Base-by-base conservation (phyloP, 2,888 invertebrate genomes). In the Nesidiocoris tenuis region DNA sequence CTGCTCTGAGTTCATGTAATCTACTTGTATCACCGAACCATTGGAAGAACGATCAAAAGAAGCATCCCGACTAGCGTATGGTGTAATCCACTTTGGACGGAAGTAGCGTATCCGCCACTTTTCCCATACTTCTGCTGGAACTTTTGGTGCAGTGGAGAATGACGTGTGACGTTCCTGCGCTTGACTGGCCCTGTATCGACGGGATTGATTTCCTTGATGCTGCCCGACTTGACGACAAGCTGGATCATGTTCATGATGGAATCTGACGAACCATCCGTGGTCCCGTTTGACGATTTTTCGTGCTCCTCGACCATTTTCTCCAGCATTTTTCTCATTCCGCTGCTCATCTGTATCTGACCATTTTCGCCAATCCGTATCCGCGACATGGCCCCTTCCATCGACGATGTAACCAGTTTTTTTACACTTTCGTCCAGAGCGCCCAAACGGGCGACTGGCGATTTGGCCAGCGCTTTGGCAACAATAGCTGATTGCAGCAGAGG, bases 381-480 rank as follows among this genome's bases (percentile, higher is more conserved):
- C n/a, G 70, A 70, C n/a, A 59, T 24, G 59, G 70, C 70, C 12
- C 18, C 59, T 70, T 59, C 70, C 2, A 70, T 22, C 21, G 70
- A 70, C 3, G 57, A 23, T 18, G 59, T 70, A 19, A 70, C 19
- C 1, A 70, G 25, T 24, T 25, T 59, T 23, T 59, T 59, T 16
- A 70, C 59, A 19, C 17, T 70, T 57, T 70, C 70, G 24, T 70
- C 70, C 18, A 70, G 24, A 2, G 70, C 70, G 5, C 70, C 70
- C 25, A 70, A 70, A 61, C 59, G 70, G 17, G 70, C 70, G n/a
- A 70, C 23, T 2, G 70, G 70, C 2, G 70, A 70, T 70, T 70
- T 70, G 19, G 70, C 12, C 59, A 70, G 24, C 12, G 59, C 25
- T 70, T 70, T 70, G n/a, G 70, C 12, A 1, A 23, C 59, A 59